Evolutionary conservation across 2,888 invertebrate genomes (phyloP).

Genomic region (Pegoplata infirma): DNA sequence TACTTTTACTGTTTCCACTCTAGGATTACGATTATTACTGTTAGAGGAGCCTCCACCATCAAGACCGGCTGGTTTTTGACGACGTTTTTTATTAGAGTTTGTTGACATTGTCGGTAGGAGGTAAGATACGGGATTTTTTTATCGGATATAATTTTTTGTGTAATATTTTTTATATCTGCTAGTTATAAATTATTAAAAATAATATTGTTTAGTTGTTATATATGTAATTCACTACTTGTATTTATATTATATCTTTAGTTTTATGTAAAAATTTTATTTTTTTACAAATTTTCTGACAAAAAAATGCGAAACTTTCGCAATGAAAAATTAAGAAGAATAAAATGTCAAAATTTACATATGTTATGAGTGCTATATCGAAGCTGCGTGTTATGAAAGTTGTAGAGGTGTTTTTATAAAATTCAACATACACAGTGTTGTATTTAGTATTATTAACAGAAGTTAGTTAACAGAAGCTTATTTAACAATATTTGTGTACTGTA

Average conservation of each 20-base stretch:
- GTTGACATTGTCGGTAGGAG: conserved; percentile 49
- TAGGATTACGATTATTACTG: conserved; percentile 3
- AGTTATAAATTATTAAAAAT: background rate
- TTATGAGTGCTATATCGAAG: conserved; percentile 3
- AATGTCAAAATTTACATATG: conserved; percentile 34
- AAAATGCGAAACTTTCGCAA: conserved; percentile 33
- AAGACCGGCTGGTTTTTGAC: conserved; percentile 46
- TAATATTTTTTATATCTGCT: background rate
- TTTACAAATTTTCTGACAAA: conserved; percentile 23
- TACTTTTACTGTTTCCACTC: conserved; percentile 41
- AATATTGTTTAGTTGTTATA: background rate
- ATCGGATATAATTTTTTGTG: background rate
- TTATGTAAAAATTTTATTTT: conserved; percentile 16
- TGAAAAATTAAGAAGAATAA: conserved; percentile 40
- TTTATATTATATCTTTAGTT: conserved; percentile 2
- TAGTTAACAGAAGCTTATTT: too few species aligned
- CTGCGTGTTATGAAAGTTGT: background rate
- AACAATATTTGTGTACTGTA: too few species aligned
- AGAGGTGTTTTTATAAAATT: background rate
- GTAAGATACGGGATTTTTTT: too few species aligned
- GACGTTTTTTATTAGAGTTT: conserved; percentile 52
- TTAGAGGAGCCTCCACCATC: conserved; percentile 36
- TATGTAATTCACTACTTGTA: background rate
- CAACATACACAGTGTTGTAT: background rate
- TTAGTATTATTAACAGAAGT: too few species aligned